Percentiles rank a stretch among this genome's conserved stretches.
Conservation (phyloP, 53 echinoderm and acorn worm genomes). For the Echinarachnius parma region DNA sequence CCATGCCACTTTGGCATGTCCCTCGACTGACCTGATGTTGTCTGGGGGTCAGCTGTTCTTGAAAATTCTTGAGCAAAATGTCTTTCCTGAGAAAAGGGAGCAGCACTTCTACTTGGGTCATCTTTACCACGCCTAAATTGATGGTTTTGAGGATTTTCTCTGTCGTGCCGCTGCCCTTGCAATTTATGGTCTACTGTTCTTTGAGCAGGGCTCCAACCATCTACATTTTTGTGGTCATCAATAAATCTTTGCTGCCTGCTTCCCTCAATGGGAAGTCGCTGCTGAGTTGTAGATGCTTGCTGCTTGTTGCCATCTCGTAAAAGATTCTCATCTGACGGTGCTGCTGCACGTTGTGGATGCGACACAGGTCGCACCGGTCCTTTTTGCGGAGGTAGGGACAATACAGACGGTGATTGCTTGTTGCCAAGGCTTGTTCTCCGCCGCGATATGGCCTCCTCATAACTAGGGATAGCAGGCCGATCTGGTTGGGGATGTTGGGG, state of each 20-base stretch:
- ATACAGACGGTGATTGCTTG: slow-evolving; percentile 14
- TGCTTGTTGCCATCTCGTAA: not conserved
- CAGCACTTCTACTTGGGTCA: too few relatives aligned
- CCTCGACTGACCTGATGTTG: too few relatives aligned
- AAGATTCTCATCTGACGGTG: slow-evolving; percentile 21
- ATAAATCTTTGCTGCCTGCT: not conserved
- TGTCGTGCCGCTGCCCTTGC: slow-evolving; percentile 41
- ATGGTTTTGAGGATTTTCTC: slow-evolving; percentile 5
- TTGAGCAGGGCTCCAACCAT: not conserved
- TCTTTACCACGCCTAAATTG: too few relatives aligned
- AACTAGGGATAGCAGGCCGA: slow-evolving; percentile 28
- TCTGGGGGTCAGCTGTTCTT: too few relatives aligned
- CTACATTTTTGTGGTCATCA: slow-evolving; percentile 19
- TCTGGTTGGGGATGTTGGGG: too few relatives aligned
- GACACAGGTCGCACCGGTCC: too few relatives aligned
- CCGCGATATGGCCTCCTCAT: slow-evolving; percentile 27
- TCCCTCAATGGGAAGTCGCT: slow-evolving; percentile 9
- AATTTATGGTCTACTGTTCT: not conserved
- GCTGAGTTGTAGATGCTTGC: slow-evolving; percentile 24
- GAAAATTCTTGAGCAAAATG: too few relatives aligned
- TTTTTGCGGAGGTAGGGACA: too few relatives aligned
- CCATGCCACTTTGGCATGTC: too few relatives aligned
- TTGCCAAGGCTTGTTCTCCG: slow-evolving; percentile 27
- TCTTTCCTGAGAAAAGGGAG: too few relatives aligned
- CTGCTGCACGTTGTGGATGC: too few relatives aligned